Evolutionary conservation across 2,797 vertebrate genomes (phyloP).

Genomic region (Gymnoscopelus braueri): DNA sequence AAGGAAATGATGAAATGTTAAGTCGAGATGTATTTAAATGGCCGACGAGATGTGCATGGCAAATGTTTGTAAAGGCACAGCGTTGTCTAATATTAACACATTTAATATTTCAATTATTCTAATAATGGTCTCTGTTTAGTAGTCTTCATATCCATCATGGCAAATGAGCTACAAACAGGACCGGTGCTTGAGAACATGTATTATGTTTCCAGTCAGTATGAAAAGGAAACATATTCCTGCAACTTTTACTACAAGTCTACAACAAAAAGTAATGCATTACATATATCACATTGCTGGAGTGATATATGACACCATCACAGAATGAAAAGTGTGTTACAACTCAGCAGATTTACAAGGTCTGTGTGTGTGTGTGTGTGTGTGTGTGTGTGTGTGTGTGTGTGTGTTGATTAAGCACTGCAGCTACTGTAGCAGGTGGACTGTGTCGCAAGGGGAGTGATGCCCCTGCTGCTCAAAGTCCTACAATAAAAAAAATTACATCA

Average conservation of each 20-base stretch:
- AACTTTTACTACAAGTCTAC: slow-evolving; percentile 30
- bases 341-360: slow-evolving; percentile 54
- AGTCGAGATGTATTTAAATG: neutral
- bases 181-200: neutral
- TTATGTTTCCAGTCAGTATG: neutral
- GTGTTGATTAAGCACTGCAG: slow-evolving; percentile 55
- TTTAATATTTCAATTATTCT: neutral
- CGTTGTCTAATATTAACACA: neutral
- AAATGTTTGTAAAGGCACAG: neutral
- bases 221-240: neutral
- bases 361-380: slow-evolving; percentile 6
- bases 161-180: neutral
- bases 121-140: no score
- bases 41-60: neutral
- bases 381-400: slow-evolving; percentile 14
- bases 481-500: slow-evolving; percentile 2
- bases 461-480: slow-evolving; percentile 12
- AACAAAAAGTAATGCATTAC: slow-evolving; percentile 38
- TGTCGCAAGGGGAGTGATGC: slow-evolving; percentile 11
- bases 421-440: slow-evolving; percentile 37
- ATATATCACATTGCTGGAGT: slow-evolving; percentile 45
- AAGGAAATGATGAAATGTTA: no score
- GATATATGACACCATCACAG: slow-evolving; percentile 59
- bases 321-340: slow-evolving; percentile 45
- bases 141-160: no score